Conservation (phyloP, 2,113 vertebrate genomes). For the Peromyscus leucopus region DNA sequence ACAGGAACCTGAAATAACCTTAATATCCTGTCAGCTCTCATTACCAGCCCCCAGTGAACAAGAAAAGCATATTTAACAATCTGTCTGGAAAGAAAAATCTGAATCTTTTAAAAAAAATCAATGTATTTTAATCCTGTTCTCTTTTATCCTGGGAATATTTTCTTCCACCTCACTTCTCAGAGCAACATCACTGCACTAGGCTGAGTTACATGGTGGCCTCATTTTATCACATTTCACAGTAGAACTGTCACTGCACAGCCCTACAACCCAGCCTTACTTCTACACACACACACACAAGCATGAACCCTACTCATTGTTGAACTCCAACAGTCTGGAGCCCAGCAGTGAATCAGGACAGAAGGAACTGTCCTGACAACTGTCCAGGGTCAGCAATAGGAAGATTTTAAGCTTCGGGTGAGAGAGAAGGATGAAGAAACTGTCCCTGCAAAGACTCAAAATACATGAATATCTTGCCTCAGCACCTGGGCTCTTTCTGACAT, state of each 20-base stretch:
- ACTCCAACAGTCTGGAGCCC: background rate
- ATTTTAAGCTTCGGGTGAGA: background rate
- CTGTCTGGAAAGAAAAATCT: slow-evolving; percentile 84
- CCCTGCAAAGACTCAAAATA: background rate
- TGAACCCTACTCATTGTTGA: background rate
- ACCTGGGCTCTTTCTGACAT: slow-evolving; percentile 55
- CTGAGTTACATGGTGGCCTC: background rate
- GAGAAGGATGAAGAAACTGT: background rate
- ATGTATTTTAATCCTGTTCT: slow-evolving; percentile 64
- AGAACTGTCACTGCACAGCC: background rate
- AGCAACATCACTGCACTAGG: slow-evolving; percentile 29
- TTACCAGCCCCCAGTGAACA: slow-evolving; percentile 90
- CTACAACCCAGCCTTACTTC: background rate
- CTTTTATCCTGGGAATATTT: slow-evolving; percentile 69
- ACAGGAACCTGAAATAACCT: slow-evolving; percentile 92
- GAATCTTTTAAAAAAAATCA: slow-evolving; percentile 66
- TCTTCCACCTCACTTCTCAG: slow-evolving; percentile 67
- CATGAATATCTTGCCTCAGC: slow-evolving; percentile 46
- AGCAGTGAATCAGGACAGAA: background rate
- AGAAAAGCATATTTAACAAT: slow-evolving; percentile 89
- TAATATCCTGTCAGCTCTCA: slow-evolving; percentile 92
- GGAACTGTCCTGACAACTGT: background rate
- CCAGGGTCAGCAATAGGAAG: background rate
- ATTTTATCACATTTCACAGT: slow-evolving; percentile 49
- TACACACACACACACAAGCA: background rate